phyloP scores from a whole-genome alignment of 2,888 invertebrate species.

The Eupsilia transversa region DNA sequence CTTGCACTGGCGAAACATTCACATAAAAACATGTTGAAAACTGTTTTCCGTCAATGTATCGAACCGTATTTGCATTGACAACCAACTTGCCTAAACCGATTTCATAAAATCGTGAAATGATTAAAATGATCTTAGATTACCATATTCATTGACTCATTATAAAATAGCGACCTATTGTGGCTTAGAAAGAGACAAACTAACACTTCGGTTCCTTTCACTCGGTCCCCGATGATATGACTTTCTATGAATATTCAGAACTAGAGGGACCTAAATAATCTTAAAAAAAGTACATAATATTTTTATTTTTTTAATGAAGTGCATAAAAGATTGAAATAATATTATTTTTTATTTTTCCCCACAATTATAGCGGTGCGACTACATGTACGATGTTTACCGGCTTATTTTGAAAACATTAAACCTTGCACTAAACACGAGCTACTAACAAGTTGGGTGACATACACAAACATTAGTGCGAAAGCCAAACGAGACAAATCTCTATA shows the following conservation, averaged over 20 bases:
- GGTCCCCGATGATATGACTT: not conserved
- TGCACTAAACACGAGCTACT: not conserved
- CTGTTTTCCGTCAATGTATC: not conserved
- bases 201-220: not conserved
- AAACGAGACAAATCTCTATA: slow-evolving; percentile 1
- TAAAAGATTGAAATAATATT: not conserved
- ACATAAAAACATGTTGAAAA: not conserved
- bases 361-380: not conserved
- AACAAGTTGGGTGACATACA: not conserved
- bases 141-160: not conserved
- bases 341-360: not conserved
- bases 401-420: not conserved
- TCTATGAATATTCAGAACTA: not conserved
- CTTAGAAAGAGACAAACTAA: not conserved
- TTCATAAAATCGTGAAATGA: no score
- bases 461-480: not conserved
- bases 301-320: not conserved
- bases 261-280: not conserved
- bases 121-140: not conserved
- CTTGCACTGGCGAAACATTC: not conserved
- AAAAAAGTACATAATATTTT: no score
- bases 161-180: not conserved
- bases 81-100: not conserved
- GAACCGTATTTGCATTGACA: not conserved
- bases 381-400: not conserved